Base-by-base conservation (phyloP, 2,888 invertebrate genomes). In the Temnothorax ravouxi region DNA sequence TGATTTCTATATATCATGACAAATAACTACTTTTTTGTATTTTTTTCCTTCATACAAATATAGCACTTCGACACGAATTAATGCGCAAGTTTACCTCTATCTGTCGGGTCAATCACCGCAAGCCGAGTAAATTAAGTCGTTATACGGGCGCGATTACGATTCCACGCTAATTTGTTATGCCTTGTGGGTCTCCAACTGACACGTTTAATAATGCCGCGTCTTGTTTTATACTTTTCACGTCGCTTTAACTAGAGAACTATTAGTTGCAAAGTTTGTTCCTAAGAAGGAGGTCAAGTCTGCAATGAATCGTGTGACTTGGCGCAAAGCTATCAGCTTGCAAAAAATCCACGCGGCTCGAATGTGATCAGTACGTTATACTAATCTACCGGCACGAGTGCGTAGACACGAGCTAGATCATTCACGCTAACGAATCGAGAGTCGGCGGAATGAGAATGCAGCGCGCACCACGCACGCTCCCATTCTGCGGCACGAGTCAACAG, bases 141-240 rank as follows among this genome's bases (percentile, higher is more conserved):
- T 79, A 79, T 79, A 79, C 47, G 41, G 69, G 21, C 21, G 44
- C 44, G 69, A 56, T 56, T 56, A 29, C 29, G 66, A 77, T 67
- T 67, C 54, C 64, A 52, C 76, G 76, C 47, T 54, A 59, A 71
- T 79, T 50, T 3, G 56, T 69, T 71, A 50, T 47, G 79, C 71
- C 56, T 47, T 3, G 56, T 34, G 34, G 38, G 47, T n/a, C 21
- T 15, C 47, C 25, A 18, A 15, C 56, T 59, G 56, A 38, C 71
- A 25, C 79, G 59, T 79, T 79, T 79, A 79, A 79, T 59, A 71
- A 59, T 13, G 29, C 69, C 52, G 34, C 34, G 47, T 72, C 72
- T 79, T 50, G 38, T 50, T 80, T 50, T 8, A 6, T 11, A 21
- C 34, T 80, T 50, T 71, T 72, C 44, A 54, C n/a, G 3, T 8